Evolutionary conservation across 2,113 vertebrate genomes (phyloP), one percentile per base, ranked within the genome.

Genomic region (Isichthys henryi): DNA sequence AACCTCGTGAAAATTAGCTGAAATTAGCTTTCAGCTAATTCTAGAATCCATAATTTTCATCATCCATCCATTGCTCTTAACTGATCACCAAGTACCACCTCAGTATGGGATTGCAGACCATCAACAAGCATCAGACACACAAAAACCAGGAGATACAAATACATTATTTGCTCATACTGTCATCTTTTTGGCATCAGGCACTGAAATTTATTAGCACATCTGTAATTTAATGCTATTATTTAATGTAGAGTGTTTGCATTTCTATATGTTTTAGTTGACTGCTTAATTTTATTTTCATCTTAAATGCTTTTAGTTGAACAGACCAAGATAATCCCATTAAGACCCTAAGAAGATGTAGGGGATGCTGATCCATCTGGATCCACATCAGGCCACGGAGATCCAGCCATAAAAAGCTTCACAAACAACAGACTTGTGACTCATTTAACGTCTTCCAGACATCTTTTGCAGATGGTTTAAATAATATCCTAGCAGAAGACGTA

Each of bases 381-480:
- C 39, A 46, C 80, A 23, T 45, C 45, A 45, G 35, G 39, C 48
- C 46, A 48, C 0, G 5, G 48, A 86, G 84, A 48, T 39, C 85
- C 85, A 87, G 27, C 50, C 39, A 52, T 87, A 39, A 87, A 87
- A 56, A 53, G 50, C n/a, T 87, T 87, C 85, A 87, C 85, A 87
- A 87, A 87, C 85, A 86, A 86, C 85, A 87, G 85, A 87, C 50
- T 43, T 87, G 85, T 87, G 31, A 87, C 50, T 87, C 53, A 50
- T 87, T 87, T 87, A 56, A 87, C 23, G 0, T 52, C 45, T 87
- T 87, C 85, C 85, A 56, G 85, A 87, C 49, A 10, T 87, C 50
- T 53, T 39, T 52, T 53, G 13, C 85, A 87, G 85, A 52, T 56
- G 85, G 85, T 53, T 53, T 87, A 87, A 87, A 56, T 87, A 87